Evolutionary conservation across 2,113 vertebrate genomes (phyloP).

Genomic region (Malaclemys terrapin): DNA sequence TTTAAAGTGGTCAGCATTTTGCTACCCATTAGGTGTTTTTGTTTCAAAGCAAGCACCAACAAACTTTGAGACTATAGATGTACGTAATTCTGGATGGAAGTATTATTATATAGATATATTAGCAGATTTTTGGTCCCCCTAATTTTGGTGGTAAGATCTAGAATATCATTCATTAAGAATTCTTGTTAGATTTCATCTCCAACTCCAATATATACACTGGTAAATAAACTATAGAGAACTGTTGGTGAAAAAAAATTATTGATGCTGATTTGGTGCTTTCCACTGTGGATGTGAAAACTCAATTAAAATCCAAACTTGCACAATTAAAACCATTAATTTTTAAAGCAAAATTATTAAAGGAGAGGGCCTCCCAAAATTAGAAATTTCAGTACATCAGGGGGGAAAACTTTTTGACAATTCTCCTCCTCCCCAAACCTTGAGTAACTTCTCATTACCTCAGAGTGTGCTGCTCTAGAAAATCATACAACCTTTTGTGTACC

Average conservation of each 20-base stretch:
- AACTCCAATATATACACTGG: too few relatives aligned
- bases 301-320: not conserved
- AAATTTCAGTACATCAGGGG: not conserved
- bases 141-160: not conserved
- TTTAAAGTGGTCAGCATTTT: constrained; percentile 33
- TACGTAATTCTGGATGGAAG: too few relatives aligned
- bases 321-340: not conserved
- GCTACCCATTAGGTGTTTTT: not conserved
- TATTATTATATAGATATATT: accelerated
- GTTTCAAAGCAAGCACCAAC: not conserved
- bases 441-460: not conserved
- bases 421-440: not conserved
- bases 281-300: not conserved
- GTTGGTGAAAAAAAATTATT: not conserved
- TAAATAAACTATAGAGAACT: not conserved
- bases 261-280: not conserved
- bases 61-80: not conserved
- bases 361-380: not conserved
- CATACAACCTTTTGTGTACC: not conserved
- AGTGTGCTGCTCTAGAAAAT: not conserved
- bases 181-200: too few relatives aligned
- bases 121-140: not conserved
- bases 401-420: constrained; percentile 11
- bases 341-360: not conserved
- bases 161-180: not conserved